phyloP scores from a whole-genome alignment of 2,797 vertebrate genomes.

The Bradypus variegatus region DNA sequence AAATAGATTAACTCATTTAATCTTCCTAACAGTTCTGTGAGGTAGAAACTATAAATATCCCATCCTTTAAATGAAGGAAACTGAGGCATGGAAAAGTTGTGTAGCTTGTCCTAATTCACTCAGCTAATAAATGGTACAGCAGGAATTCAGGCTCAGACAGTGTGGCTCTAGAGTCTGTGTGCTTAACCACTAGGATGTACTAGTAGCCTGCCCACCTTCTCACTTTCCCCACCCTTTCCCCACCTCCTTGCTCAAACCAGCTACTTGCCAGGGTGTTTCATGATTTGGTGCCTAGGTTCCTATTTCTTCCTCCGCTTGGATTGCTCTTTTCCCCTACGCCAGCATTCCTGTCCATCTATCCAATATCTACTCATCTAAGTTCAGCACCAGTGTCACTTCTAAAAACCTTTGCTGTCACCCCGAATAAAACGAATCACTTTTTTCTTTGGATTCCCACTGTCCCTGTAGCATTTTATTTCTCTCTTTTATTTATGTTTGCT shows the following conservation, averaged over 20 bases:
- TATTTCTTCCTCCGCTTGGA: background rate
- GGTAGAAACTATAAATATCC: conserved; percentile 10
- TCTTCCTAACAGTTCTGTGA: background rate
- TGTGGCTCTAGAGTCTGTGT: background rate
- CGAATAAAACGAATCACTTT: background rate
- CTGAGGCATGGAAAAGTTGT: background rate
- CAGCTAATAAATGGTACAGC: background rate
- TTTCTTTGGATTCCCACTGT: background rate
- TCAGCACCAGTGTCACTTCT: background rate
- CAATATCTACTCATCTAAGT: background rate
- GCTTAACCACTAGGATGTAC: background rate
- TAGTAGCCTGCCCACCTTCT: too few species aligned
- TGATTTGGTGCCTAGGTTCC: background rate
- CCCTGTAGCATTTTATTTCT: background rate
- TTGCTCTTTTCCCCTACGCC: background rate
- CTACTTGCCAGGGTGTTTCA: background rate
- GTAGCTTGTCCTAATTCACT: background rate
- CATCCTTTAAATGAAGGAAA: conserved; percentile 17
- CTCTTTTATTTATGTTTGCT: background rate
- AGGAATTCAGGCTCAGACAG: background rate
- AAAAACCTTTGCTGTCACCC: background rate
- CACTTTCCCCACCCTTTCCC: background rate
- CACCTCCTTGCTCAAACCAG: background rate
- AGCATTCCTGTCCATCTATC: background rate
- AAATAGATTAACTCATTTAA: background rate